A percentile compares a stretch with the other conserved stretches of the same genome.
Evolutionary conservation across 2,797 vertebrate species (phyloP).

Genomic region (Gephyroberyx darwinii): DNA sequence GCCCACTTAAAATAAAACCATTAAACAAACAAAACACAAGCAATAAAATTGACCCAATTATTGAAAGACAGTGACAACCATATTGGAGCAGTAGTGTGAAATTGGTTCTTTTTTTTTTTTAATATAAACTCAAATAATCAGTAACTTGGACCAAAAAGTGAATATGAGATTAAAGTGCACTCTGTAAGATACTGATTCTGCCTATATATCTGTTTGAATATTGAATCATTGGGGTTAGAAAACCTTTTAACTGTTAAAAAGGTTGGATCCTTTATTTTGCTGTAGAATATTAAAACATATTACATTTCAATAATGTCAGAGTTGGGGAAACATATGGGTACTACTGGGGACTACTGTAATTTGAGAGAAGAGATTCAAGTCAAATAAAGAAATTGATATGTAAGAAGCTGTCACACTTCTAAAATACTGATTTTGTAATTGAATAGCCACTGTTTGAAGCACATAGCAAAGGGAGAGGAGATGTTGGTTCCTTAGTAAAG

Average conservation of each 20-base stretch:
- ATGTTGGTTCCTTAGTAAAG: no score
- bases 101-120: constrained; percentile 28
- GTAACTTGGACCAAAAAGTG: background rate
- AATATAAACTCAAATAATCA: no score
- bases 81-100: constrained; percentile 22
- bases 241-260: constrained; percentile 55
- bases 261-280: constrained; percentile 54
- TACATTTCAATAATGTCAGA: constrained; percentile 58
- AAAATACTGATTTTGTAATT: no score
- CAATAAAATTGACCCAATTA: constrained; percentile 42
- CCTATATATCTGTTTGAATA: no score
- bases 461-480: no score
- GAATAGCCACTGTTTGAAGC: no score
- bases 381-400: no score
- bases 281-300: constrained; percentile 23
- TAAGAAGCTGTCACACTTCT: no score
- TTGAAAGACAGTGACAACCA: constrained; percentile 41
- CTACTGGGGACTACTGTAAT: constrained; percentile 40
- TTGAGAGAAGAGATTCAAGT: constrained; percentile 21
- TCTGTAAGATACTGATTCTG: background rate
- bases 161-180: constrained; percentile 12
- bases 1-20: constrained; percentile 53
- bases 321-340: constrained; percentile 49
- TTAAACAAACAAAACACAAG: background rate
- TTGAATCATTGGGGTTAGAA: constrained; percentile 11